Percentiles rank a stretch among this genome's conserved stretches.
phyloP scores from a whole-genome alignment of 2,797 vertebrate genomes.

The Lagocephalus sceleratus region DNA sequence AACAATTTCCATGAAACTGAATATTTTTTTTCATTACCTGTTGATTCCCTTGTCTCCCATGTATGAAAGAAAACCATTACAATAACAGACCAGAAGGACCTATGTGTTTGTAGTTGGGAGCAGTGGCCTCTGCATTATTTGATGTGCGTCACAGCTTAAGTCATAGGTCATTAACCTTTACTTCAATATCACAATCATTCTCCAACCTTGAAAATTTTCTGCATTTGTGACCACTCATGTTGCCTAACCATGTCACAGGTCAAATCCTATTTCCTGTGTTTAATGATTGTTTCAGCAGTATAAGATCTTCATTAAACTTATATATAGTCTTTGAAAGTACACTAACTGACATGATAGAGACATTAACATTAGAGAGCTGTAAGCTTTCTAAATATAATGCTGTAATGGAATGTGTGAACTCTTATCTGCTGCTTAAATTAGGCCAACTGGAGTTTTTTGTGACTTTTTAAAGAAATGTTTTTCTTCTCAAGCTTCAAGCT shows the following conservation, averaged over 20 bases:
- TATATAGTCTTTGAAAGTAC: too few relatives aligned
- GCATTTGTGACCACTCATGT: constrained; percentile 17
- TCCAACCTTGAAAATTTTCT: constrained; percentile 27
- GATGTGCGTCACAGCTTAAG: constrained; percentile 38
- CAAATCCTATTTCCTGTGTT: background rate
- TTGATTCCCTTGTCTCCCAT: background rate
- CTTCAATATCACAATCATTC: constrained; percentile 5
- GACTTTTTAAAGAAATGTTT: too few relatives aligned
- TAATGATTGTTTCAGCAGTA: background rate
- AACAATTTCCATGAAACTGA: background rate
- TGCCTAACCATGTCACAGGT: constrained; percentile 9
- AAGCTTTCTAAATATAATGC: too few relatives aligned
- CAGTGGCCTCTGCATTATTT: constrained; percentile 15
- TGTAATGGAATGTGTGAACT: too few relatives aligned
- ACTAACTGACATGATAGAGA: too few relatives aligned
- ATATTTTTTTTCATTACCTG: background rate
- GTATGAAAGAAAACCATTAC: background rate
- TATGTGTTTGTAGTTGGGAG: background rate
- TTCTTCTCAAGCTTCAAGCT: too few relatives aligned
- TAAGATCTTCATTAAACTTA: background rate
- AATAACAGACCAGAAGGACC: background rate
- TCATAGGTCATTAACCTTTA: constrained; percentile 36
- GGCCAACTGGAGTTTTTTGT: too few relatives aligned
- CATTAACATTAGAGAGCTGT: too few relatives aligned
- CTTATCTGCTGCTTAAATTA: too few relatives aligned